phyloP scores from a whole-genome alignment of 2,113 vertebrate genomes.

The Hydrochoerus hydrochaeris region DNA sequence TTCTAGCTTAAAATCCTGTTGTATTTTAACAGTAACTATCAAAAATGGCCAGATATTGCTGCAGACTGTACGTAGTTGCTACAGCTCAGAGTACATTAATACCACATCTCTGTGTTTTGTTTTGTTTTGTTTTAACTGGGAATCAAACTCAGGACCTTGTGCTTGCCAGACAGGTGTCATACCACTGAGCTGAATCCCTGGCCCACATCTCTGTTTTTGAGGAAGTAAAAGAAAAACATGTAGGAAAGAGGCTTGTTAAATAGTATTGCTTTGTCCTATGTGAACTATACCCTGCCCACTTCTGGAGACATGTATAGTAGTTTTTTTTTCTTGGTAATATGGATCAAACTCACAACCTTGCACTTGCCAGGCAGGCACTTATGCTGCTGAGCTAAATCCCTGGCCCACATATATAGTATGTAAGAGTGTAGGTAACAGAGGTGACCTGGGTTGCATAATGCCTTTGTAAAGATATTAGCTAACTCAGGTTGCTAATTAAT shows the following conservation, averaged over 20 bases:
- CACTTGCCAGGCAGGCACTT: no score
- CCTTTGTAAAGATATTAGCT: not conserved
- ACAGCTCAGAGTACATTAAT: constrained; percentile 15
- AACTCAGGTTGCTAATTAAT: no score
- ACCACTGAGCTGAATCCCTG: no score
- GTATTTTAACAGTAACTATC: constrained; percentile 18
- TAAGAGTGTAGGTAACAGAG: not conserved
- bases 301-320: not conserved
- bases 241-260: not conserved
- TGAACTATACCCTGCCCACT: not conserved
- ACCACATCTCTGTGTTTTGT: not conserved
- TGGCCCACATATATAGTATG: not conserved
- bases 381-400: not conserved
- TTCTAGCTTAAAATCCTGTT: constrained; percentile 42
- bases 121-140: no score
- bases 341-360: no score
- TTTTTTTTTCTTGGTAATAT: no score
- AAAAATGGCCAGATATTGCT: not conserved
- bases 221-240: constrained; percentile 46
- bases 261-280: not conserved
- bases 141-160: no score
- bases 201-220: not conserved
- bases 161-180: no score
- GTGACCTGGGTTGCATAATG: not conserved
- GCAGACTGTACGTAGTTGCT: not conserved